Base-by-base conservation (phyloP, 2,797 vertebrate species). In the Arrhamphus sclerolepis region DNA sequence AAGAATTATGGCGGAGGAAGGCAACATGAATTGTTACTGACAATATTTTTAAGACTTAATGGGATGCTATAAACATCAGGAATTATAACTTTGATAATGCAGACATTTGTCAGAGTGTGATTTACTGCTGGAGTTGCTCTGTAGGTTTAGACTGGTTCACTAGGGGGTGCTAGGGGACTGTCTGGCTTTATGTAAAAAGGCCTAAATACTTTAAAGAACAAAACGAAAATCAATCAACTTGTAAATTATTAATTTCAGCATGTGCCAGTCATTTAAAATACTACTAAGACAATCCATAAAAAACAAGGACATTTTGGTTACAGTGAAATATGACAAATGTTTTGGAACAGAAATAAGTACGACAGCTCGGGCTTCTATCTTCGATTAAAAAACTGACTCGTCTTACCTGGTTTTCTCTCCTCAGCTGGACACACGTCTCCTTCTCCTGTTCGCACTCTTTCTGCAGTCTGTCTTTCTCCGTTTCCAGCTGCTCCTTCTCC, bases 361-460 rank as follows among this genome's bases (percentile, higher is more conserved):
- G 13, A 38, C 34, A 14, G 5, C 34, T 1, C 14, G 4, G 34
- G 14, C 34, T 38, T 4, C 11, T 4, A 38, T 38, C 34, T 11
- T 13, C 34, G 46, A n/a, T 20, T 43, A 18, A 54, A 46, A 52
- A 56, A 20, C n/a, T 3, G 16, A 54, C 38, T 46, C 20, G 4
- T 11, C 92, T 90, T 91, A 99, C 98, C 94, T 96, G 95, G 69
- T 93, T 93, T 80, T 98, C 95, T 75, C 85, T 87, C 75, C 92
- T 93, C 55, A 98, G 89, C 55, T 93, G 92, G 49, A 91, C 89
- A 53, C 87, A 93, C 66, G 72, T 89, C 82, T 96, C 94, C 66
- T 90, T 91, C 77, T 93, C 89, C 49, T 87, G 80, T 70, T 95
- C 95, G 61, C 82, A 94, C 83, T 90, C 92, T 78, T 88, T 93